These are phyloP conservation scores for Oikopleura vanhoeffeni DNA, from an alignment of 23 tunicate genomes.

Conservation along the genomic window DNA sequence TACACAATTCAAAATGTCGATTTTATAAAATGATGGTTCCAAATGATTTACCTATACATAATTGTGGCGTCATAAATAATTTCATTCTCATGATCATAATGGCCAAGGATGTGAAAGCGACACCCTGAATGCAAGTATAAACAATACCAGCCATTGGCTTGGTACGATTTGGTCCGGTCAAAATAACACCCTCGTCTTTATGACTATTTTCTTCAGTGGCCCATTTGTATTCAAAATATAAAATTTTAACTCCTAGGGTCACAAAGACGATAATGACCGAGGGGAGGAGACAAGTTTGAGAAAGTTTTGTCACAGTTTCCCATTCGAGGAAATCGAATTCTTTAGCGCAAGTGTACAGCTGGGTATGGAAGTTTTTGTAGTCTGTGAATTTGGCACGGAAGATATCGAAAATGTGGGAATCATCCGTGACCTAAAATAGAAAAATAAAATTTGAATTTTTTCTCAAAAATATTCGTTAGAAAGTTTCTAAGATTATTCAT, in stretches of 20 bases:
- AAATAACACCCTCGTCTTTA: background rate
- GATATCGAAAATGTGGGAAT: constrained; percentile 95
- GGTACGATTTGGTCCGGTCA: background rate
- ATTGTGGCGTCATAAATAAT: constrained; percentile 92
- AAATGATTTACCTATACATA: constrained; percentile 33
- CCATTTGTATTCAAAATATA: background rate
- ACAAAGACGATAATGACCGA: constrained; percentile 26
- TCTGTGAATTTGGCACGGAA: constrained; percentile 64
- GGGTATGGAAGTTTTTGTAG: constrained; percentile 90
- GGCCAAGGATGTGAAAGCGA: constrained; percentile 84
- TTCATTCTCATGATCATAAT: constrained; percentile 87
- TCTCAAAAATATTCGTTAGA: no score
- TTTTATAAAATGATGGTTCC: background rate
- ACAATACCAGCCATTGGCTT: constrained; percentile 71
- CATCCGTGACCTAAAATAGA: constrained; percentile 27
- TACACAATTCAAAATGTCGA: background rate
- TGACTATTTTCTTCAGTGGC: background rate
- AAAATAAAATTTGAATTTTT: background rate
- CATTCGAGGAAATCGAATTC: constrained; percentile 89
- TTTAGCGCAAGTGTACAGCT: constrained; percentile 99
- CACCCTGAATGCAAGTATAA: constrained; percentile 66
- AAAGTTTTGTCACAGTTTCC: constrained; percentile 39
- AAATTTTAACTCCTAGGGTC: background rate
- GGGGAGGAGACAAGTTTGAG: constrained; percentile 58
- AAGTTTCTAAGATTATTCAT: no score